Evolutionary conservation across 1,140 invertebrate species (phyloP).

Genomic region (Papilio helenus): DNA sequence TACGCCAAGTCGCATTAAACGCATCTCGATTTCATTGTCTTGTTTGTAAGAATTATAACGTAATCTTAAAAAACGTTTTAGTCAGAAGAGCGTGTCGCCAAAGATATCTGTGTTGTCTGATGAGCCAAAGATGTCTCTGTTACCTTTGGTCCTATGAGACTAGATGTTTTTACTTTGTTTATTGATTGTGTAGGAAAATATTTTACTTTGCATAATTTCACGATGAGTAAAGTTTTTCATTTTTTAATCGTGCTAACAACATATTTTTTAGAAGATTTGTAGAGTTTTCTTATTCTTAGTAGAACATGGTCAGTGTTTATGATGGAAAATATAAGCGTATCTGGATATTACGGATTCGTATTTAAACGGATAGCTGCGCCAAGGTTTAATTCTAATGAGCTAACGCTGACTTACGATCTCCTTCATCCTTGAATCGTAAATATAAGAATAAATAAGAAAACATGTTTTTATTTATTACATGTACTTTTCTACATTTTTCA

Average conservation of each 20-base stretch:
- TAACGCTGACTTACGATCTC: conserved; percentile 8
- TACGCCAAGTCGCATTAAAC: neutral
- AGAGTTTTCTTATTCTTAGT: neutral
- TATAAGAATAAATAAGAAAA: neutral
- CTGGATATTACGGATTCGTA: neutral
- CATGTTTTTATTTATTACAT: neutral
- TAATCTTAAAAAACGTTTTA: neutral
- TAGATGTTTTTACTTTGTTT: neutral
- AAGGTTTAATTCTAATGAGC: conserved; percentile 16
- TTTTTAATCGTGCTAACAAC: neutral
- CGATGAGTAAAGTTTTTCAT: neutral
- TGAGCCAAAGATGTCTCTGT: too few relatives aligned
- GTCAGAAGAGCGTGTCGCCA: neutral
- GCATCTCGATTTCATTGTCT: neutral
- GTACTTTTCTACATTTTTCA: neutral
- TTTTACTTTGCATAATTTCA: neutral
- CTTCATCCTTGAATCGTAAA: conserved; percentile 15
- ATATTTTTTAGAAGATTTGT: neutral
- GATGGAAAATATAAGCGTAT: neutral
- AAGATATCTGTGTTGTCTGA: too few relatives aligned
- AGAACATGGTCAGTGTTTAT: conserved; percentile 1
- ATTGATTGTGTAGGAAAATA: neutral
- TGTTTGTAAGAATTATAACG: neutral
- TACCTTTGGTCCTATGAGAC: neutral
- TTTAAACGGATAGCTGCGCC: neutral